phyloP scores from a whole-genome alignment of 2,113 vertebrate genomes.

The Polypterus bichir region DNA sequence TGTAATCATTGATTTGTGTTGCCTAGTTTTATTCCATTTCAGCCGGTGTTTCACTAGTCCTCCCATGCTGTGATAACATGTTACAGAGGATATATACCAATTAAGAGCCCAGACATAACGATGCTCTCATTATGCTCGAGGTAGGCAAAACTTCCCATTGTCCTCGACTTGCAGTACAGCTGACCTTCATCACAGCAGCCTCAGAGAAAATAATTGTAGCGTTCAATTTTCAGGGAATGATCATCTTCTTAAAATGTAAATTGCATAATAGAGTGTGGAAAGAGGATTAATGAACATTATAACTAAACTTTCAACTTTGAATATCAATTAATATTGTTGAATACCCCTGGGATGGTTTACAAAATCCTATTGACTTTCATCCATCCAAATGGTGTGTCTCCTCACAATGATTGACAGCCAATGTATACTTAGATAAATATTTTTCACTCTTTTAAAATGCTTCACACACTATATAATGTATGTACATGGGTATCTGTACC shows the following conservation, averaged over 20 bases:
- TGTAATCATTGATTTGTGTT: no score
- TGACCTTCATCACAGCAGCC: background rate
- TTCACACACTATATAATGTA: no score
- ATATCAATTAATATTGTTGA: background rate
- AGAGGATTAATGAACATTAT: background rate
- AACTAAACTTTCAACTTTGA: background rate
- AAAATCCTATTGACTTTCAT: background rate
- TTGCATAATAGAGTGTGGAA: constrained; percentile 1
- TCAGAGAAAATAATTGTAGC: background rate
- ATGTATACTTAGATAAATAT: background rate
- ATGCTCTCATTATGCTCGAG: background rate
- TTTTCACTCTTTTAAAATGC: no score
- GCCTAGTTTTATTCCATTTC: no score
- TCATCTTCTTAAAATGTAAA: background rate
- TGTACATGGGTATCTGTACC: no score
- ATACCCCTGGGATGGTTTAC: background rate
- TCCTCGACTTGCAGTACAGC: background rate
- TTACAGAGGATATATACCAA: background rate
- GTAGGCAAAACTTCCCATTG: background rate
- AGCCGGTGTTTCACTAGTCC: no score
- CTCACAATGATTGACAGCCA: background rate
- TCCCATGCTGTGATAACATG: no score
- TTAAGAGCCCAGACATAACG: background rate
- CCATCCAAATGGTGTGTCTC: background rate
- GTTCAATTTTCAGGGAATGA: background rate